Conservation (phyloP, 2,113 vertebrate species). For the Girardinichthys multiradiatus region DNA sequence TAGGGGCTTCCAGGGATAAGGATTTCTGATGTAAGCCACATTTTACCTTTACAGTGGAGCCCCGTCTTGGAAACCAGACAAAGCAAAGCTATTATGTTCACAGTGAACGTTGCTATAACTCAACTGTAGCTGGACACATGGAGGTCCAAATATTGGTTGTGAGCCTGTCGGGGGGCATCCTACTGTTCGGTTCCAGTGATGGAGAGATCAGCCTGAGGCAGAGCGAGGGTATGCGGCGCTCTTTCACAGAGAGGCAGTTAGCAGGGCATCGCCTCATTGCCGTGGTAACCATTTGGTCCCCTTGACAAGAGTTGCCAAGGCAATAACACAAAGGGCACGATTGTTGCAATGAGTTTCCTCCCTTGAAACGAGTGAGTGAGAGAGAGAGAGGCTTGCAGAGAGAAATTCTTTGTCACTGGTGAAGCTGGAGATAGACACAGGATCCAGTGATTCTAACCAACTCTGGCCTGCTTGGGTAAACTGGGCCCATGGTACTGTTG, state of each 20-base stretch:
- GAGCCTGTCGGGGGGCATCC: conserved; percentile 49
- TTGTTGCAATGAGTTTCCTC: conserved; percentile 78
- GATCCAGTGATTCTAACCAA: conserved; percentile 74
- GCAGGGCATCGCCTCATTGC: conserved; percentile 79
- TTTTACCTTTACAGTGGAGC: conserved; percentile 53
- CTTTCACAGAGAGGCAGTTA: conserved; percentile 70
- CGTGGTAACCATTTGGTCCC: conserved; percentile 77
- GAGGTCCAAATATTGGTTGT: conserved; percentile 56
- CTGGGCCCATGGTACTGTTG: conserved; percentile 38
- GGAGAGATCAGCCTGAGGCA: conserved; percentile 49
- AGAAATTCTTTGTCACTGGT: conserved; percentile 80
- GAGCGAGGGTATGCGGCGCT: conserved; percentile 12
- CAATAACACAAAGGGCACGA: conserved; percentile 80
- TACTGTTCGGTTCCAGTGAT: conserved; percentile 61
- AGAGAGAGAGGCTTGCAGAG: conserved; percentile 54
- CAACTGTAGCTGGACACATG: conserved; percentile 53
- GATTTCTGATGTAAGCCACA: conserved; percentile 46
- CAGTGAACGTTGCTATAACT: conserved; percentile 68
- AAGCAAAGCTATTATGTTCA: conserved; percentile 57
- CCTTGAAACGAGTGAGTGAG: conserved; percentile 70
- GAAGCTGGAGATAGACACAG: conserved; percentile 77
- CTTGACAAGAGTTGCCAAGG: conserved; percentile 78
- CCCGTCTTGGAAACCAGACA: conserved; percentile 67
- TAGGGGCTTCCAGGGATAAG: conserved; percentile 16
- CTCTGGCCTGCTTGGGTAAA: conserved; percentile 56